Conservation (phyloP, 2,113 vertebrate species). For the Peromyscus maniculatus region DNA sequence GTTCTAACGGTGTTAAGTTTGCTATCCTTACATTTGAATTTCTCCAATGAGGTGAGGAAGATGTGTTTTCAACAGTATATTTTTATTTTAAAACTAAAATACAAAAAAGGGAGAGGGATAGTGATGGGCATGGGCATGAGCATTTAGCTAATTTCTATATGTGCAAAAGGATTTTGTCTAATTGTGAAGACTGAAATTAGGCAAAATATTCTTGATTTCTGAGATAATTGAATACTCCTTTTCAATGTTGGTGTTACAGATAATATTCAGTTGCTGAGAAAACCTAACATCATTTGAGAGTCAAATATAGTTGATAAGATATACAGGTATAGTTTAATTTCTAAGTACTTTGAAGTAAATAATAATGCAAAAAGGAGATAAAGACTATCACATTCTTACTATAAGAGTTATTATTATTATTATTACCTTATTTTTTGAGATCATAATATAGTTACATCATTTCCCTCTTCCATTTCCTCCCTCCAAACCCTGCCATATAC, state of each 20-base stretch:
- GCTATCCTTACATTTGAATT: neutral
- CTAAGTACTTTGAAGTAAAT: neutral
- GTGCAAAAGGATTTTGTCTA: neutral
- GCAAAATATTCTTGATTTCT: constrained; percentile 21
- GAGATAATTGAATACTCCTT: neutral
- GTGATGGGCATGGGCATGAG: neutral
- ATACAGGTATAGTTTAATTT: neutral
- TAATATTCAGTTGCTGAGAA: neutral
- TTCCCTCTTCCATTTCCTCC: neutral
- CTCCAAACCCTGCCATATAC: neutral
- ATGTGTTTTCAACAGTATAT: constrained; percentile 17
- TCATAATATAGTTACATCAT: neutral
- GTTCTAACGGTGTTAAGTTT: neutral
- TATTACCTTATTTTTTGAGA: neutral
- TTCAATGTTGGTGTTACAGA: neutral
- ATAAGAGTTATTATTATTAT: neutral
- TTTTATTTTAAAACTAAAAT: constrained; percentile 48
- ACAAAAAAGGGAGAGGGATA: neutral
- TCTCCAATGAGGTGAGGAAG: neutral
- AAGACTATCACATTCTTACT: neutral
- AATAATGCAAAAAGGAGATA: neutral
- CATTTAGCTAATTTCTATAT: neutral
- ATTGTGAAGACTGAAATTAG: constrained; percentile 7
- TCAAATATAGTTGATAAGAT: neutral
- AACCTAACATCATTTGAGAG: neutral